Base-by-base conservation (phyloP, 2,113 vertebrate genomes). In the Nibea albiflora region DNA sequence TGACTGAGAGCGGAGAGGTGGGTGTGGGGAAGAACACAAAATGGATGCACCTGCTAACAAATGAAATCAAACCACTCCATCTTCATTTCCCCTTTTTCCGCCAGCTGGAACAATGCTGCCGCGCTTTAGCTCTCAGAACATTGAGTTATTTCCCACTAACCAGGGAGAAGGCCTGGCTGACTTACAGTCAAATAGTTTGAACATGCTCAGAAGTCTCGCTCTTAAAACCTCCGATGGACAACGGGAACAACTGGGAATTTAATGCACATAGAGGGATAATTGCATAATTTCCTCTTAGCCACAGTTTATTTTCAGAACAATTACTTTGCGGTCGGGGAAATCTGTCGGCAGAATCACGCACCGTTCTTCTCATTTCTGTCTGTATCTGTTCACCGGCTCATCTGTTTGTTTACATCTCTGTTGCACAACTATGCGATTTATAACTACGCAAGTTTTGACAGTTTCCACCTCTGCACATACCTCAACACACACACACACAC, bases 11-110 rank as follows among this genome's bases (percentile, higher is more conserved):
- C 83, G 86, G 85, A 78, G 75, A 89, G 80, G 75, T 88, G 89
- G 81, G 87, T 86, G 86, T 88, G 85, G 85, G 83, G 67, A 83
- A 66, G 83, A 81, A 89, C 90, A 87, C 92, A 94, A 94, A 95
- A 95, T 95, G 93, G 93, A 94, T 92, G 94, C 94, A 95, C 94
- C 94, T 95, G 94, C 92, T 94, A 91, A 93, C 92, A 93, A 95
- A 94, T 94, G 89, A 94, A 95, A 94, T 95, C 92, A 93, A 93
- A 90, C 88, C 88, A 88, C 90, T 93, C 90, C 87, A 89, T 94
- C 90, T 91, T 92, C 84, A 91, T 90, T 90, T 92, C 77, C 82
- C 76, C 82, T 50, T 83, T 90, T 82, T 86, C 75, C 78, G 64
- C 92, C 90, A 92, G 89, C 91, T 92, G 89, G 89, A 91, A 93